Evolutionary conservation across 2,888 invertebrate species (phyloP), one percentile per base, ranked within the genome.

Genomic region (Mactromeris polynyma): DNA sequence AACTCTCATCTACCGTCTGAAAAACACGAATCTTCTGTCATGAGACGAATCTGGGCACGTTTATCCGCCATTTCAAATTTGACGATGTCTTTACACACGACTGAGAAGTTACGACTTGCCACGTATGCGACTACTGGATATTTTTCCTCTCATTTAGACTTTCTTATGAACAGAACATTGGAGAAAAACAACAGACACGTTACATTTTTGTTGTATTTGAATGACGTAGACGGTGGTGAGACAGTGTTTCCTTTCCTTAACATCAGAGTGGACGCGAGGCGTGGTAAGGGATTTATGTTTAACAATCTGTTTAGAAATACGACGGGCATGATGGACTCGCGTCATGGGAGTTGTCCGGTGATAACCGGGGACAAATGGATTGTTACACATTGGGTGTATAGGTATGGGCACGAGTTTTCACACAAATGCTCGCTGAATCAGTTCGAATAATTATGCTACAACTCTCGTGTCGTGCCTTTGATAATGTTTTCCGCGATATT

Each of bases 171-270:
- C 19, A 80, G 36, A 26, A 0, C 42, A 3, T n/a, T 42, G 36
- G 31, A 1, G 0, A 3, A 80, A 80, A 80, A 80, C 40, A 80
- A 80, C 42, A 21, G 79, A n/a, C 31, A 42, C 21, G 79, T 46
- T 11, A 80, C 79, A 42, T 46, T 80, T 46, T 42, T 80, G 40
- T 46, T 80, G 17, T 80, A 80, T 80, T 31, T 80, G 21, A 80
- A 80, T 31, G 79, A 80, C 21, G 79, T 80, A 1, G 79, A 80
- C 26, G 79, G 79, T 17, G 79, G 79, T 3, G 79, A 80, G 21
- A 80, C 79, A 21, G 79, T 80, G 26, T 80, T 80, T 80, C 79
- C 79, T 17, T 80, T 80, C 26, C 21, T 80, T 26, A 42, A 80
- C 42, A 21, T 80, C 9, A n/a, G 46, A 1, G 40, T 80, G 33